A percentile compares a stretch with the other conserved stretches of the same genome.
Evolutionary conservation across 2,888 invertebrate genomes (phyloP).

Genomic region (Epirrita christyi): DNA sequence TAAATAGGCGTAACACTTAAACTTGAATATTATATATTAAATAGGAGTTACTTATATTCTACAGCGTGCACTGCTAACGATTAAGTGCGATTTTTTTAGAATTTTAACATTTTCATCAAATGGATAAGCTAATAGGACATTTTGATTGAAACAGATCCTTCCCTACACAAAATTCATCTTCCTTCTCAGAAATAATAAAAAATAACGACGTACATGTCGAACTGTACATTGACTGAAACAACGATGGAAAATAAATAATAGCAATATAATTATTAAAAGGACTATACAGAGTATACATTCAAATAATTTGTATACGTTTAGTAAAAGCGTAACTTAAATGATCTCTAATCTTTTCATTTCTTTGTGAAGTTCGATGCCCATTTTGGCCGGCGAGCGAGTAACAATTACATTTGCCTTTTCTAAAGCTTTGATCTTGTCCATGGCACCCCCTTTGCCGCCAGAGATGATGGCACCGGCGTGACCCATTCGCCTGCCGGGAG

Average conservation of each 20-base stretch:
- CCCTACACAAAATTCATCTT: slow-evolving; percentile 43
- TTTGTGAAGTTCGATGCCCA: slow-evolving; percentile 95
- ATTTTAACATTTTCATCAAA: slow-evolving; percentile 36
- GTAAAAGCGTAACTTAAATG: slow-evolving; percentile 62
- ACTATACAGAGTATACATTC: slow-evolving; percentile 66
- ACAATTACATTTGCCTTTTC: slow-evolving; percentile 97
- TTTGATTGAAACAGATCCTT: slow-evolving; percentile 13
- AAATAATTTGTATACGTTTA: slow-evolving; percentile 43
- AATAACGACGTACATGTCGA: slow-evolving; percentile 32
- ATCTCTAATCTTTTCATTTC: slow-evolving; percentile 94
- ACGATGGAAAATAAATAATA: slow-evolving; percentile 70
- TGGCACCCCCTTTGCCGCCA: slow-evolving; percentile 98
- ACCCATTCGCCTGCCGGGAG: slow-evolving; percentile 99
- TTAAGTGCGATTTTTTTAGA: slow-evolving; percentile 42
- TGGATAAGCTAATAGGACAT: slow-evolving; percentile 21
- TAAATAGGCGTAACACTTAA: slow-evolving; percentile 49
- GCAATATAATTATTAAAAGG: slow-evolving; percentile 66
- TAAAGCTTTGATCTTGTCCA: slow-evolving; percentile 98
- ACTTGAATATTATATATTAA: slow-evolving; percentile 39
- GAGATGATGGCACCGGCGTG: slow-evolving; percentile 99
- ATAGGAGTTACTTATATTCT: slow-evolving; percentile 48
- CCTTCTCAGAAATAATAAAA: slow-evolving; percentile 33
- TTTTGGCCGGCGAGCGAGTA: slow-evolving; percentile 97
- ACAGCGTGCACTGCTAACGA: slow-evolving; percentile 56
- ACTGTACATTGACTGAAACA: slow-evolving; percentile 49